These are phyloP conservation scores for Scaptomyza parva DNA, from an alignment of 2,888 invertebrate species.

Conservation along the genomic window DNA sequence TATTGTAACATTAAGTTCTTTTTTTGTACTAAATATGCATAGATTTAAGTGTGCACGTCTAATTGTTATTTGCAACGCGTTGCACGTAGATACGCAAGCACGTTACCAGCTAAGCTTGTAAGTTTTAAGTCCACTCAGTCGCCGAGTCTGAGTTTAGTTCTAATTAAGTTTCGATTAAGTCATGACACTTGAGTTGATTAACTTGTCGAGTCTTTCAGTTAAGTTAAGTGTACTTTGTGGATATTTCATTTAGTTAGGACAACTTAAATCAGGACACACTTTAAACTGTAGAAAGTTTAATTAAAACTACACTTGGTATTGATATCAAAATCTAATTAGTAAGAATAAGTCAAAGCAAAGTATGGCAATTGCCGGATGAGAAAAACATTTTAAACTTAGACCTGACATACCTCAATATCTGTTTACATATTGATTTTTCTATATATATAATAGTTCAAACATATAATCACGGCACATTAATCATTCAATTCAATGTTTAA, in stretches of 20 bases:
- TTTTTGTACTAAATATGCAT: constrained; percentile 33
- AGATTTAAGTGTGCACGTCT: constrained; percentile 22
- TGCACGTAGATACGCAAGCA: constrained; percentile 10
- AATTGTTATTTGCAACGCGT: constrained; percentile 19
- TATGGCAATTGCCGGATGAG: too few relatives aligned
- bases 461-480: neutral
- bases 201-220: constrained; percentile 4
- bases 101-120: neutral
- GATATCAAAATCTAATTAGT: neutral
- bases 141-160: constrained; percentile 17
- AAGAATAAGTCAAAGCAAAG: too few relatives aligned
- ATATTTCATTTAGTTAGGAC: neutral
- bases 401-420: too few relatives aligned
- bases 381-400: too few relatives aligned
- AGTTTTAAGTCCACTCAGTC: constrained; percentile 8
- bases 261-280: neutral
- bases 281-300: neutral
- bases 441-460: neutral
- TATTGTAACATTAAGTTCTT: neutral
- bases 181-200: constrained; percentile 23
- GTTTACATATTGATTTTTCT: neutral
- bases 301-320: neutral
- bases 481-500: neutral
- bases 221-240: constrained; percentile 11
- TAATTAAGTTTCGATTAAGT: constrained; percentile 32